These are phyloP conservation scores for Pelmatolapia mariae DNA, from an alignment of 2,113 vertebrate species.

Conservation along the genomic window DNA sequence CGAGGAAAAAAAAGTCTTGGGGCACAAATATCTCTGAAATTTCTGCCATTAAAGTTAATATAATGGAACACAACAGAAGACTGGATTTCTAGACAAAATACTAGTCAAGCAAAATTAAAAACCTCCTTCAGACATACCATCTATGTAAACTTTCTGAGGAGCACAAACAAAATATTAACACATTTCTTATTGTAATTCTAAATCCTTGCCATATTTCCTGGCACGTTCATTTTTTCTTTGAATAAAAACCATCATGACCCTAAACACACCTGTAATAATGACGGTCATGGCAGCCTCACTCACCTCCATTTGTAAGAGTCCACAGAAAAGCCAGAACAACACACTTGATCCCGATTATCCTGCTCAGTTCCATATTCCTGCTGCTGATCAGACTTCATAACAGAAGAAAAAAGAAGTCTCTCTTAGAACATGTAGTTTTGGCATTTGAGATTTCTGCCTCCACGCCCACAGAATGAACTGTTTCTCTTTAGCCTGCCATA, in stretches of 20 bases:
- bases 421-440: background rate
- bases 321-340: background rate
- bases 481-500: background rate
- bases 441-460: background rate
- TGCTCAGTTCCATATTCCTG: background rate
- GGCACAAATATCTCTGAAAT: background rate
- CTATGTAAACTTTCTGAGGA: accelerated
- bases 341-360: accelerated
- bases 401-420: background rate
- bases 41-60: background rate
- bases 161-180: accelerated
- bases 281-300: accelerated
- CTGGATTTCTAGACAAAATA: background rate
- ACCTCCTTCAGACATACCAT: accelerated
- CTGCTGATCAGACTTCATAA: background rate
- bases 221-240: background rate
- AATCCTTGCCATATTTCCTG: accelerated
- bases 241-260: background rate
- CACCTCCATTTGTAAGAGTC: background rate
- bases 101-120: accelerated
- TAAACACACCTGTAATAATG: accelerated
- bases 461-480: background rate
- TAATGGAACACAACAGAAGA: accelerated
- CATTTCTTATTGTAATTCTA: background rate
- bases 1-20: accelerated